These are phyloP conservation scores for Drosophila subsilvestris DNA, from an alignment of 2,888 invertebrate genomes.

Conservation along the genomic window DNA sequence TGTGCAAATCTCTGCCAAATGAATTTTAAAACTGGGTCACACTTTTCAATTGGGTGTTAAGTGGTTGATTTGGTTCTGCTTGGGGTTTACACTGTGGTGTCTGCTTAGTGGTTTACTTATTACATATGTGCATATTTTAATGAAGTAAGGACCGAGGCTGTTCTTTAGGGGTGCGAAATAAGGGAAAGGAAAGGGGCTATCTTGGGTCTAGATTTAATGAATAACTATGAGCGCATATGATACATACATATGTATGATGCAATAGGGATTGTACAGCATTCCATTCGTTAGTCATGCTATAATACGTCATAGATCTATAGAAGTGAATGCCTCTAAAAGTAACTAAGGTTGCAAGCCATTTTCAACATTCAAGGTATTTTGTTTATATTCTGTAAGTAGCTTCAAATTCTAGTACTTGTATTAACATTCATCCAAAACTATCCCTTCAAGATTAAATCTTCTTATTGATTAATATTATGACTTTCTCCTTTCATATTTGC, in stretches of 20 bases:
- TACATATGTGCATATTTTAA: constrained; percentile 70
- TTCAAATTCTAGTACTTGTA: too few relatives aligned
- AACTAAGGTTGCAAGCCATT: too few relatives aligned
- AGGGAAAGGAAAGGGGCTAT: not conserved
- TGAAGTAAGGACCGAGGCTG: constrained; percentile 19
- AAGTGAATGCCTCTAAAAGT: too few relatives aligned
- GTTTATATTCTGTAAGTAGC: too few relatives aligned
- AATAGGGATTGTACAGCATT: too few relatives aligned
- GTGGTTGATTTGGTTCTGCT: constrained; percentile 36
- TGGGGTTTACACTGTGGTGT: constrained; percentile 20
- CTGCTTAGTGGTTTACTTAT: constrained; percentile 31
- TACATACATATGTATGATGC: too few relatives aligned
- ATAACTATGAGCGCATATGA: not conserved
- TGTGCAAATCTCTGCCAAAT: constrained; percentile 39
- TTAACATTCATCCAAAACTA: not conserved
- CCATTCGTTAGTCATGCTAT: too few relatives aligned
- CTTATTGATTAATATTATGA: constrained; percentile 10
- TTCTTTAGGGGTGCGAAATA: constrained; percentile 14
- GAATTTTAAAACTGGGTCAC: constrained; percentile 67
- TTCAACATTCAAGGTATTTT: too few relatives aligned
- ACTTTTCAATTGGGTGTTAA: constrained; percentile 62
- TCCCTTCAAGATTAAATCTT: not conserved
- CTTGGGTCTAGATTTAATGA: constrained; percentile 6
- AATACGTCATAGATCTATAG: too few relatives aligned
- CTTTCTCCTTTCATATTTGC: constrained; percentile 4